Evolutionary conservation across 2,113 vertebrate species (phyloP), one percentile per base, ranked within the genome.

Genomic region (Gracilinanus agilis): DNA sequence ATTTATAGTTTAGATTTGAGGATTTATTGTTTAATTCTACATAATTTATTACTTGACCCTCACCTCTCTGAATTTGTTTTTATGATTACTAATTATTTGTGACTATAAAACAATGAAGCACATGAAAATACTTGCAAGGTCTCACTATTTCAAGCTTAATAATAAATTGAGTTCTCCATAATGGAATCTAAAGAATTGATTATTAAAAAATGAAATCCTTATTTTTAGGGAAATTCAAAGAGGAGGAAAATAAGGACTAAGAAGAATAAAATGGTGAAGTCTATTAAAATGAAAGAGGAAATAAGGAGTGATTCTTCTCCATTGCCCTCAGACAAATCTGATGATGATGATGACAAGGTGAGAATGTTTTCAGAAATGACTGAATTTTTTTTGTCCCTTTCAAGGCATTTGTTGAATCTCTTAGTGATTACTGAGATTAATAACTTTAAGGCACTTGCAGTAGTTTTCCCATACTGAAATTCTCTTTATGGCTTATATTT

Each of bases 221-320:
- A 40, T 95, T 97, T 98, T 96, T 88, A 99, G 99, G 99, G 99
- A 89, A 99, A 98, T 95, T 99, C 99, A 95, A 99, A 99, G 93
- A 99, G 99, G 95, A 99, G 99, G 97, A 99, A 99, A 98, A 98
- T 99, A 93, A 98, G 99, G 96, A 98, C 98, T 96, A 99, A 99
- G 98, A 99, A 99, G 97, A 99, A 98, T 97, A 99, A 99, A 98
- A 96, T 98, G 92, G 96, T 98, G 94, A 99, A 99, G 95, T 98
- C 99, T 94, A 90, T 98, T 24, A 99, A 99, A 98, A 95, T 99
- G 0, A 99, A 99, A 54, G 99, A 99, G 89, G 98, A 99, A 97
- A 97, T 98, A 55, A 99, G 99, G 98, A 99, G 99, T 96, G 99
- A 99, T 55, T 99, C 99, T 88, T 99, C 99, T 25, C 98, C 99